These are phyloP conservation scores for Scaptomyza pallida DNA, from an alignment of 1,140 invertebrate genomes.

Conservation along the genomic window DNA sequence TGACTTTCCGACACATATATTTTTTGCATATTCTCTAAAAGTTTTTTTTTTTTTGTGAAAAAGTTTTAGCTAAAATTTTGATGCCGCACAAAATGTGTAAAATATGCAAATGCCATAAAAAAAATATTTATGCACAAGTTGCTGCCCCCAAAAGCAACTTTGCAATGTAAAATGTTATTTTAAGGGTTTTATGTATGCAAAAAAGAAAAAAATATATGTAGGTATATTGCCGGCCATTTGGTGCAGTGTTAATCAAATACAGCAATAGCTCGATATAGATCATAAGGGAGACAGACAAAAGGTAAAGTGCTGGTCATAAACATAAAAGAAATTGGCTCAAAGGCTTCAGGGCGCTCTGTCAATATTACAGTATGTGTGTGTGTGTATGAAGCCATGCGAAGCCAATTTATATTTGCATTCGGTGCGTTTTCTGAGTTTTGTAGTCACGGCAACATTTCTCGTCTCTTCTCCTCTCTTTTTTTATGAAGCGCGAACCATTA, in stretches of 20 bases:
- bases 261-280: not conserved
- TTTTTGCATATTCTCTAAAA: too few species aligned
- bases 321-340: conserved; percentile 59
- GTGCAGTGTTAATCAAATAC: conserved; percentile 58
- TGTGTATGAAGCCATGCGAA: conserved; percentile 42
- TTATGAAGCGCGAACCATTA: conserved; percentile 78
- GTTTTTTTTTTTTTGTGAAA: too few species aligned
- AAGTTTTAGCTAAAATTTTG: not conserved
- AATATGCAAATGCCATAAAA: conserved; percentile 35
- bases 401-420: conserved; percentile 59
- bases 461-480: too few species aligned
- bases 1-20: too few species aligned
- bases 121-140: conserved; percentile 54
- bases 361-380: not conserved
- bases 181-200: conserved; percentile 4
- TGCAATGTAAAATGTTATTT: conserved; percentile 63
- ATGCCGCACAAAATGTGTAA: conserved; percentile 6
- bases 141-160: conserved; percentile 57
- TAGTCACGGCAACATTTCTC: conserved; percentile 47
- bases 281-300: not conserved
- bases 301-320: conserved; percentile 11
- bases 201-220: too few species aligned
- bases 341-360: conserved; percentile 34
- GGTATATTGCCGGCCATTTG: conserved; percentile 24
- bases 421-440: conserved; percentile 1